These are phyloP conservation scores for Danio kyathit DNA, from an alignment of 2,797 vertebrate species.

Conservation along the genomic window DNA sequence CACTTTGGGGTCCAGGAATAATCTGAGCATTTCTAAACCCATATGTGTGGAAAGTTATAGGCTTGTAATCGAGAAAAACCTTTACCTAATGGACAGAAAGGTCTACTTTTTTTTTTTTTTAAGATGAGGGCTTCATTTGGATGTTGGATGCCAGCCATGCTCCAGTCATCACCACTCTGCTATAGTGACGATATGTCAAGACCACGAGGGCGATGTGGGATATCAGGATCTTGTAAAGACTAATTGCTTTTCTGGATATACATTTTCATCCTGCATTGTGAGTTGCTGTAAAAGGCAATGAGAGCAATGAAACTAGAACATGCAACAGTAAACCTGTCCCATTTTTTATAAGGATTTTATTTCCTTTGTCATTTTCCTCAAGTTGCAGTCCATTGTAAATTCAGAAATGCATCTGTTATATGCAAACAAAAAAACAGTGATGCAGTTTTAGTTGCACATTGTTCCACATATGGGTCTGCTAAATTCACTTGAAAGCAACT, in stretches of 20 bases:
- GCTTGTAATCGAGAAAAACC: constrained; percentile 55
- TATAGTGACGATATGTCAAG: constrained; percentile 70
- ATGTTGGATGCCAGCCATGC: constrained; percentile 72
- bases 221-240: constrained; percentile 66
- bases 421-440: background rate
- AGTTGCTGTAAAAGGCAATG: constrained; percentile 64
- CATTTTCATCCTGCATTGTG: constrained; percentile 70
- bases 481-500: constrained; percentile 29
- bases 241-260: constrained; percentile 66
- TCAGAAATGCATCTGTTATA: background rate
- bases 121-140: constrained; percentile 64
- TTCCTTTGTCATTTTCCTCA: background rate
- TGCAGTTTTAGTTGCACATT: background rate
- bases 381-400: constrained; percentile 2
- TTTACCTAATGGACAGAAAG: constrained; percentile 63
- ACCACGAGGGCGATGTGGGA: constrained; percentile 75
- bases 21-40: constrained; percentile 10
- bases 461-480: constrained; percentile 15
- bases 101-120: constrained; percentile 58
- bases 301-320: constrained; percentile 8
- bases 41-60: constrained; percentile 32
- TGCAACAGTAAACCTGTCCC: background rate
- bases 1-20: background rate
- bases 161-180: constrained; percentile 76
- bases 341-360: background rate